phyloP scores from a whole-genome alignment of 1,140 invertebrate species.

The Cepaea nemoralis region DNA sequence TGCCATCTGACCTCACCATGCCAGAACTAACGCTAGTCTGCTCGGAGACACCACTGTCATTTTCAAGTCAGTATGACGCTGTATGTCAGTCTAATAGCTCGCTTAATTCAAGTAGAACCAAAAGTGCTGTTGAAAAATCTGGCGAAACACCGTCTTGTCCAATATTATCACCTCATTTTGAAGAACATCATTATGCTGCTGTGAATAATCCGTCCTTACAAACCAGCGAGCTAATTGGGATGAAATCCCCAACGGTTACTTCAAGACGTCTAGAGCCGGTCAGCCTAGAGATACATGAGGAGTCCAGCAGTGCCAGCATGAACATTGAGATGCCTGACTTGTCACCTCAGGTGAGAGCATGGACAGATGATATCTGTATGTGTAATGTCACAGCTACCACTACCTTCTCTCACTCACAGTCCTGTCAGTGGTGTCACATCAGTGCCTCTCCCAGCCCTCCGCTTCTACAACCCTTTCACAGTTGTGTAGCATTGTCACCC shows the following conservation, averaged over 20 bases:
- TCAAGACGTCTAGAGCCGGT: background rate
- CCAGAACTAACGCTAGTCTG: background rate
- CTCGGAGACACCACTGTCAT: background rate
- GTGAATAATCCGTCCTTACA: background rate
- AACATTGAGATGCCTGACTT: constrained; percentile 20
- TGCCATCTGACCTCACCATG: background rate
- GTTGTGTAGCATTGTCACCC: background rate
- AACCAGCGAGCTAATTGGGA: background rate
- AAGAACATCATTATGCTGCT: constrained; percentile 27
- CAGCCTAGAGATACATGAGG: background rate
- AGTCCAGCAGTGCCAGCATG: constrained; percentile 14
- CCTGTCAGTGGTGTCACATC: background rate
- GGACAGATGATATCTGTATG: constrained; percentile 3
- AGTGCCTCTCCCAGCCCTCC: background rate
- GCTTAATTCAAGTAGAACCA: background rate
- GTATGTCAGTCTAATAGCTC: background rate
- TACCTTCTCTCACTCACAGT: background rate
- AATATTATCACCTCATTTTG: constrained; percentile 10
- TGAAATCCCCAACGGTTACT: background rate
- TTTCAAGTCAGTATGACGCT: background rate
- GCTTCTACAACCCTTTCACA: background rate
- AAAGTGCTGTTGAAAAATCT: background rate
- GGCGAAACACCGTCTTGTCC: background rate
- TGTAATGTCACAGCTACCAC: constrained; percentile 1
- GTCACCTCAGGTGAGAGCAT: constrained; percentile 35